phyloP scores from a whole-genome alignment of 2,888 invertebrate species.

The Schizaphis graminum region DNA sequence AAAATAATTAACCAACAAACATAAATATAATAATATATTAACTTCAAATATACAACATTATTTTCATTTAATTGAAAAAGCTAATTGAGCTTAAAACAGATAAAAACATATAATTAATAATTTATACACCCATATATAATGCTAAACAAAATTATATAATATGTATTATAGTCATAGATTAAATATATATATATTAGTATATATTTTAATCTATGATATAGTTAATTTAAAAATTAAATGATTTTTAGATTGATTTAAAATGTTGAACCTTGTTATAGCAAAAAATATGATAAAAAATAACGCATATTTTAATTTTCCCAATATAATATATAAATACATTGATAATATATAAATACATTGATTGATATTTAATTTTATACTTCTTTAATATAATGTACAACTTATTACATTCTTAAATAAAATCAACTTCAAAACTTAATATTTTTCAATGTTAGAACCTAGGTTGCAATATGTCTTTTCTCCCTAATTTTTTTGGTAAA shows the following conservation, averaged over 20 bases:
- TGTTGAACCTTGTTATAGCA: not conserved
- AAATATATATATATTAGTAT: no score
- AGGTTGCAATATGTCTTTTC: constrained; percentile 6
- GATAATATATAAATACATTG: not conserved
- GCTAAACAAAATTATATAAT: not conserved
- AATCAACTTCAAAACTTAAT: constrained; percentile 6
- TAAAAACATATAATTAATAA: not conserved
- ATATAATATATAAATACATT: no score
- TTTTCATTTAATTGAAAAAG: not conserved
- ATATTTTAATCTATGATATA: no score
- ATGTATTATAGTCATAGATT: no score
- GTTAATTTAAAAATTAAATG: not conserved
- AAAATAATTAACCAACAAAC: not conserved
- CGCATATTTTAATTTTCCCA: not conserved
- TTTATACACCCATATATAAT: not conserved
- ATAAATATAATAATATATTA: not conserved
- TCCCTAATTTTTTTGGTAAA: not conserved
- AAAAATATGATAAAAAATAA: not conserved
- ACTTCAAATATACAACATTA: not conserved
- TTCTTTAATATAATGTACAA: not conserved
- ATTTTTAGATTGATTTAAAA: not conserved
- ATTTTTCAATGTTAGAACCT: not conserved
- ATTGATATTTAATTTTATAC: not conserved
- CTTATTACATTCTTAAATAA: not conserved
- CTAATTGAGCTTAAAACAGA: not conserved